Evolutionary conservation across 2,888 invertebrate genomes (phyloP).

Genomic region (Elmis aenea): DNA sequence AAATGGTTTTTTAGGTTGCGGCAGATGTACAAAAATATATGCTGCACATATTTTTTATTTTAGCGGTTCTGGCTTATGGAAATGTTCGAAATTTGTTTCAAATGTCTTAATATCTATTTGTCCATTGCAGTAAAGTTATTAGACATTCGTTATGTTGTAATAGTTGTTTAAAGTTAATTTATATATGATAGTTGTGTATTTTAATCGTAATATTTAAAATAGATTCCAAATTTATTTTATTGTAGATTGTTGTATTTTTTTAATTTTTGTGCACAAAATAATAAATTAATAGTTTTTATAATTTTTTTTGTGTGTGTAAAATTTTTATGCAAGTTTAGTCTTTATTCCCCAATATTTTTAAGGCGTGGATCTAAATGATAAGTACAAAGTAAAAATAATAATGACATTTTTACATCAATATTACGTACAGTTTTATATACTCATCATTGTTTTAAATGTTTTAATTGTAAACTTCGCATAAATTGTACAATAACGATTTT

Average conservation of each 20-base stretch:
- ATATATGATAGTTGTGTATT: slow-evolving; percentile 37
- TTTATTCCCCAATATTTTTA: background rate
- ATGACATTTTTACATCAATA: slow-evolving; percentile 9
- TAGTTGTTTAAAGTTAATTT: slow-evolving; percentile 39
- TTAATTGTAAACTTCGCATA: background rate
- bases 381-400: slow-evolving; percentile 16
- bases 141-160: slow-evolving; percentile 39
- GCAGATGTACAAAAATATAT: too few species aligned
- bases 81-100: slow-evolving; percentile 22
- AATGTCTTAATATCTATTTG: slow-evolving; percentile 37
- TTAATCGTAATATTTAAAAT: slow-evolving; percentile 35
- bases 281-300: too few species aligned
- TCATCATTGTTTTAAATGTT: slow-evolving; percentile 11
- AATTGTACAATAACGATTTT: background rate
- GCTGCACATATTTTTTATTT: too few species aligned
- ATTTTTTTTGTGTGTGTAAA: too few species aligned
- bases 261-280: slow-evolving; percentile 4
- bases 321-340: too few species aligned
- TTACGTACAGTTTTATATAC: slow-evolving; percentile 16
- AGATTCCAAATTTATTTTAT: slow-evolving; percentile 31
- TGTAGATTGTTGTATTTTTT: slow-evolving; percentile 20
- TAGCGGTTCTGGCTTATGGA: too few species aligned
- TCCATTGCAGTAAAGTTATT: slow-evolving; percentile 35
- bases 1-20: too few species aligned
- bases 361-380: slow-evolving; percentile 16